phyloP scores from a whole-genome alignment of 2,113 vertebrate genomes.

The Ia io region DNA sequence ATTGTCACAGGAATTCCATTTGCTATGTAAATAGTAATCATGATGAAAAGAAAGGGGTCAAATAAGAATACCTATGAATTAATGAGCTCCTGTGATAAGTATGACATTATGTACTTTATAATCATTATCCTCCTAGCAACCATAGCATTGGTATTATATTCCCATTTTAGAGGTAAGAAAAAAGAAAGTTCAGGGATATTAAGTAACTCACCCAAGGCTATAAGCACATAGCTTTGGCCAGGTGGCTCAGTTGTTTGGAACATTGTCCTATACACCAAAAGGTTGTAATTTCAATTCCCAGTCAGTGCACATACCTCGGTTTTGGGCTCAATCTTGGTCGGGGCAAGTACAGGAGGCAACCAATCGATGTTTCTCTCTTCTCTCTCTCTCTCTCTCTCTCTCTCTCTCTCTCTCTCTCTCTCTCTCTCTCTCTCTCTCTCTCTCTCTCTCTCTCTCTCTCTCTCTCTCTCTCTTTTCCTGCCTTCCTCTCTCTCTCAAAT shows the following conservation, averaged over 20 bases:
- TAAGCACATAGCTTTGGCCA: not conserved
- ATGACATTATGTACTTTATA: not conserved
- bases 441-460: no score
- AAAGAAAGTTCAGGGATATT: not conserved
- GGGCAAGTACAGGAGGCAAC: no score
- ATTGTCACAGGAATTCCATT: not conserved
- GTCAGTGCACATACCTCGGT: not conserved
- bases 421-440: no score
- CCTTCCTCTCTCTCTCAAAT: no score
- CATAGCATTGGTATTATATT: not conserved
- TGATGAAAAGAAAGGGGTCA: not conserved
- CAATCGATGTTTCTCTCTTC: no score
- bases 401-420: no score
- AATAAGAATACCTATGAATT: not conserved
- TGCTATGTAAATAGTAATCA: not conserved
- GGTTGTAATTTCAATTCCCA: not conserved
- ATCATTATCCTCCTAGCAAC: not conserved
- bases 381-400: no score
- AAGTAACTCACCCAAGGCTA: not conserved
- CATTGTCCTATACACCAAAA: not conserved
- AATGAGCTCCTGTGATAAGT: not conserved
- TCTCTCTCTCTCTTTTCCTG: no score
- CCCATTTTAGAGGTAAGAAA: not conserved
- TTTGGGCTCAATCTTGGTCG: not conserved
- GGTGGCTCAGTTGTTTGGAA: not conserved